Evolutionary conservation across 2,888 invertebrate species (phyloP).

Genomic region (Unio delphinus): DNA sequence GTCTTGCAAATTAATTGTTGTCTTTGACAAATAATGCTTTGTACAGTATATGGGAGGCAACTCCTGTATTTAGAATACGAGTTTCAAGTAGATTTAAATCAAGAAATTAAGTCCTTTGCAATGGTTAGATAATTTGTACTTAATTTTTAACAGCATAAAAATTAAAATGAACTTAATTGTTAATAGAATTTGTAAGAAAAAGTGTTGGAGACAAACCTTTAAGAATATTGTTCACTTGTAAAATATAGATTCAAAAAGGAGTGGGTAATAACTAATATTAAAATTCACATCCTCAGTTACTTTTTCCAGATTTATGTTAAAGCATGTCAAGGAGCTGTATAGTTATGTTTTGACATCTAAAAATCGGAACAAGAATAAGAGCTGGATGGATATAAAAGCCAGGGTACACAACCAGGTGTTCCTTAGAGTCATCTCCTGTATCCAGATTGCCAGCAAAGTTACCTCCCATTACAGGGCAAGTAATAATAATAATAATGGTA

Average conservation of each 20-base stretch:
- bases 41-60: too few species aligned
- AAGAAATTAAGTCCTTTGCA: too few species aligned
- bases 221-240: neutral
- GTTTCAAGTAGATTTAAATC: too few species aligned
- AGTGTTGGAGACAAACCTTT: neutral
- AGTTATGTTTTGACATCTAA: conserved; percentile 46
- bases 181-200: too few species aligned
- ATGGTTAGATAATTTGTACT: too few species aligned
- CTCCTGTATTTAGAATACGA: too few species aligned
- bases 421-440: conserved; percentile 69
- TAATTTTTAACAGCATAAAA: too few species aligned
- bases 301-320: conserved; percentile 64
- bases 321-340: conserved; percentile 64
- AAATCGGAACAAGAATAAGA: conserved; percentile 33
- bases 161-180: too few species aligned
- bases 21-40: too few species aligned
- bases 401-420: conserved; percentile 66
- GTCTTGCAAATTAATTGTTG: too few species aligned
- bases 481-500: neutral
- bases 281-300: neutral
- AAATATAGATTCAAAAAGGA: too few species aligned
- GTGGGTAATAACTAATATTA: neutral
- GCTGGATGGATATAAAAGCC: conserved; percentile 58
- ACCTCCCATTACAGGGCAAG: conserved; percentile 69
- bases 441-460: conserved; percentile 73